These are phyloP conservation scores for Panorpa germanica DNA, from an alignment of 2,888 invertebrate genomes.

Conservation along the genomic window DNA sequence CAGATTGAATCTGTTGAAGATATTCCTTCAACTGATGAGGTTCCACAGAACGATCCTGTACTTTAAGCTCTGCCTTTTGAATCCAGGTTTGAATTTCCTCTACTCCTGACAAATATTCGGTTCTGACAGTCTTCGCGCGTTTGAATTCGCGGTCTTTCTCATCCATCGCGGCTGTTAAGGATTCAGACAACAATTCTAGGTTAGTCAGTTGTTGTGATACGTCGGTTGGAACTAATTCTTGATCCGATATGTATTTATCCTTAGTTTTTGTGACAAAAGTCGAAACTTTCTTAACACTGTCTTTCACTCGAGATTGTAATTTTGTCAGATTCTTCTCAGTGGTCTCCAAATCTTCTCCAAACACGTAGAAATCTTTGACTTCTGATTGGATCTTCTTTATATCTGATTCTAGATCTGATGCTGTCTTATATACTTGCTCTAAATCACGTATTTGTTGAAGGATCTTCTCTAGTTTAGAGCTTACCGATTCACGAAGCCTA, in stretches of 20 bases:
- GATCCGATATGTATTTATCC: slow-evolving; percentile 38
- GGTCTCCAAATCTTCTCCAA: slow-evolving; percentile 48
- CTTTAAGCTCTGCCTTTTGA: slow-evolving; percentile 61
- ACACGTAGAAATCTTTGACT: slow-evolving; percentile 55
- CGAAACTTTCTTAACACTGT: slow-evolving; percentile 34
- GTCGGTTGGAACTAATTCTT: slow-evolving; percentile 51
- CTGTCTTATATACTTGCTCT: slow-evolving; percentile 47
- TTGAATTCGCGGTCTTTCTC: slow-evolving; percentile 76
- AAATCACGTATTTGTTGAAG: slow-evolving; percentile 59
- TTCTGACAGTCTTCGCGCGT: slow-evolving; percentile 62
- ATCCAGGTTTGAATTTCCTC: slow-evolving; percentile 73
- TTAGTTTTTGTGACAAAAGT: slow-evolving; percentile 36
- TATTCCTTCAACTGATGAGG: slow-evolving; percentile 61
- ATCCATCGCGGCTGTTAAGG: slow-evolving; percentile 62
- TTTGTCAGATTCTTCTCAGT: slow-evolving; percentile 38
- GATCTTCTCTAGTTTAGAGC: slow-evolving; percentile 55
- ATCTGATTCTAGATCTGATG: slow-evolving; percentile 45
- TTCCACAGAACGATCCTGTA: slow-evolving; percentile 61
- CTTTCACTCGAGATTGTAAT: slow-evolving; percentile 35
- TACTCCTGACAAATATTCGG: slow-evolving; percentile 61
- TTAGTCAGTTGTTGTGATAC: slow-evolving; percentile 62
- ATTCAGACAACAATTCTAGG: slow-evolving; percentile 65
- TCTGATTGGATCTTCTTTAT: slow-evolving; percentile 46
- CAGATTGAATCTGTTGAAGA: slow-evolving; percentile 55
- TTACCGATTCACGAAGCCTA: slow-evolving; percentile 66